A percentile compares a stretch with the other conserved stretches of the same genome.
These are phyloP conservation scores for Drosophila rhopaloa DNA, from an alignment of 1,140 invertebrate species.

Conservation along the genomic window DNA sequence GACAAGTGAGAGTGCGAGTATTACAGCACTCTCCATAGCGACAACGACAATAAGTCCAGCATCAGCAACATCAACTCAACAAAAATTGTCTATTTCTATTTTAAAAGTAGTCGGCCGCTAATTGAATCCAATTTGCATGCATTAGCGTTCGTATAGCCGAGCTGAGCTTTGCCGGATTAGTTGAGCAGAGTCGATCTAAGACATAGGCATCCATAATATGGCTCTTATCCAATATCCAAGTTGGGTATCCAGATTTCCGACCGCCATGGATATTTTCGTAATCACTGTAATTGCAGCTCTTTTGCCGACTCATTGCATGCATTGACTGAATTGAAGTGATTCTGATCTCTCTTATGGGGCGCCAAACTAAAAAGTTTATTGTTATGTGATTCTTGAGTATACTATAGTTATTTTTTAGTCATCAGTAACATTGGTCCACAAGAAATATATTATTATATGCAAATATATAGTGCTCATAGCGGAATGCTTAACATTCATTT, in stretches of 20 bases:
- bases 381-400: background rate
- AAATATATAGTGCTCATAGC: too few relatives aligned
- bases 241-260: background rate
- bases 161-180: background rate
- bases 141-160: constrained; percentile 37
- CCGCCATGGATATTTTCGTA: background rate
- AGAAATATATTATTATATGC: too few relatives aligned
- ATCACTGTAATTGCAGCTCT: constrained; percentile 4
- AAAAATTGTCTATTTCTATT: constrained; percentile 51
- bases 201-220: background rate
- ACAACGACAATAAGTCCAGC: constrained; percentile 6
- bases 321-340: background rate
- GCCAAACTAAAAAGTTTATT: background rate
- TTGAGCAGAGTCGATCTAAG: constrained; percentile 13
- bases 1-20: constrained; percentile 30
- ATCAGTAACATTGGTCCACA: too few relatives aligned
- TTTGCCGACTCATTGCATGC: constrained; percentile 3
- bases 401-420: background rate
- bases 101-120: constrained; percentile 48
- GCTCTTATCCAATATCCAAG: constrained; percentile 5
- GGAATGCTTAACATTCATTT: too few relatives aligned
- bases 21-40: constrained; percentile 23
- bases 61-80: constrained; percentile 4
- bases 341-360: background rate
- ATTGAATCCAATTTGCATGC: constrained; percentile 55